Evolutionary conservation across 2,888 invertebrate genomes (phyloP).

Genomic region (Clistopyga incitator): DNA sequence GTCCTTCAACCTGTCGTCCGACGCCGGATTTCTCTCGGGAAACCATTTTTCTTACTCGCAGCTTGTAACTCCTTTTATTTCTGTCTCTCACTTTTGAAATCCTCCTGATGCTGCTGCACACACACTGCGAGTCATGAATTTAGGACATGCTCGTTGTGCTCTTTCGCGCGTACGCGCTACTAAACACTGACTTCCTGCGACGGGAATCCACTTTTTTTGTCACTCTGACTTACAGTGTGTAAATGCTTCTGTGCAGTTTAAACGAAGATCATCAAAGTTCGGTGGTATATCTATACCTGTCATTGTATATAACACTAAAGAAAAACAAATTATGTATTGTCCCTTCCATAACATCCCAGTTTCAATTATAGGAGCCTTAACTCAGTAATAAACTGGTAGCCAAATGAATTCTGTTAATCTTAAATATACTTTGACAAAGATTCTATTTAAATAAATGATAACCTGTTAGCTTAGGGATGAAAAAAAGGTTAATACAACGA

Average conservation of each 20-base stretch:
- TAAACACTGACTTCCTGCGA: conserved; percentile 25
- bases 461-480: not conserved
- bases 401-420: not conserved
- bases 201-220: conserved; percentile 13
- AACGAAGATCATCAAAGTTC: not conserved
- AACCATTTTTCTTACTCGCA: conserved; percentile 59
- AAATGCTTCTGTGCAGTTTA: not conserved
- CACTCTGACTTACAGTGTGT: not conserved
- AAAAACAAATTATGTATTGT: not conserved
- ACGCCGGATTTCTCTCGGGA: conserved; percentile 63
- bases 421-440: not conserved
- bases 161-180: conserved; percentile 22
- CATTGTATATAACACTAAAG: not conserved
- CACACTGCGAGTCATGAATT: conserved; percentile 50
- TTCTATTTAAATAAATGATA: too few species aligned
- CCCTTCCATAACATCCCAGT: too few species aligned
- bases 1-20: conserved; percentile 51
- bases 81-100: conserved; percentile 27
- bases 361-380: too few species aligned
- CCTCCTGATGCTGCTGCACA: conserved; percentile 8
- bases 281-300: not conserved
- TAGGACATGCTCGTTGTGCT: conserved; percentile 37
- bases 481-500: not conserved
- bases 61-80: conserved; percentile 25
- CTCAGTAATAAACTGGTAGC: too few species aligned